Base-by-base conservation (phyloP, 2,113 vertebrate genomes). In the Marmota monax region DNA sequence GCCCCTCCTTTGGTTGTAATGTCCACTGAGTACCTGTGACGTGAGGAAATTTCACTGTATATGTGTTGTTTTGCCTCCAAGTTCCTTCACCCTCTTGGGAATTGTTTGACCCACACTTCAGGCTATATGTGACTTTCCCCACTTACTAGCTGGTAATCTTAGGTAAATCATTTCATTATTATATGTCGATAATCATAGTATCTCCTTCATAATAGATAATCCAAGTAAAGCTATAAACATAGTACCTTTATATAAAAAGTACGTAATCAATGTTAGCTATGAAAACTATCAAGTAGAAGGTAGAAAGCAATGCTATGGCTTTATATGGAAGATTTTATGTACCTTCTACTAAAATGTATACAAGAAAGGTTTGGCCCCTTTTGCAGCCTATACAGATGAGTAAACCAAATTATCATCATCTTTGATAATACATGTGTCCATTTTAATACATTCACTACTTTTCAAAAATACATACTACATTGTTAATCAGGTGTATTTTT, bases 361-460 rank as follows among this genome's bases (percentile, higher is more conserved):
- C 32, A 10, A 67, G 63, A 34, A 92, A 94, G 51, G 25, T n/a
- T 25, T 58, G 53, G 32, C 32, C n/a, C 29, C 39, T 27, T 63
- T 37, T 77, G 22, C 25, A 63, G 8, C 48, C 72, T 74, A 37
- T 63, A 73, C 56, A 87, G 73, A 80, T 56, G 14, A 96, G 37
- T 78, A 3, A 83, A 45, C 17, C 48, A 94, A 83, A 61, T 79
- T 61, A 72, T 37, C 56, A 39, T 56, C 70, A 48, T 37, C 51
- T 94, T 78, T 96, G 48, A 70, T 63, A 51, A 90, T 8, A 70
- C 9, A 3, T 63, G 1, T 29, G 14, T 76, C 37, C 37, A 48
- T 95, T 79, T 92, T 92, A 77, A 82, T 79, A 63, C 9, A 82
- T 83, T 90, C 70, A 85, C 32, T 87, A 17, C 29, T 94, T 94